Evolutionary conservation across 2,113 vertebrate genomes (phyloP).

Genomic region (Sisor rabdophorus): DNA sequence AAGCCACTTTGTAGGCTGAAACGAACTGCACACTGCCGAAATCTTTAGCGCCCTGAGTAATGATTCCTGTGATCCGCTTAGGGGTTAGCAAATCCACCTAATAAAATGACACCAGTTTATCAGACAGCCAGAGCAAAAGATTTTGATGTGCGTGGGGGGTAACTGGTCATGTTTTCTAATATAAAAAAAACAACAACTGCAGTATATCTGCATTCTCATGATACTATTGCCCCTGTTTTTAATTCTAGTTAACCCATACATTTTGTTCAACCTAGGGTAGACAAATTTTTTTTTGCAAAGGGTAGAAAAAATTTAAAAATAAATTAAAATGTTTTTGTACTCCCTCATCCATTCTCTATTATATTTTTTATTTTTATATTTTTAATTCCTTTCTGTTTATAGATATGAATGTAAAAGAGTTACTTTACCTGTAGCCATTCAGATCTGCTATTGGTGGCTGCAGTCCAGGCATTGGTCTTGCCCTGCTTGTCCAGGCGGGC

Average conservation of each 20-base stretch:
- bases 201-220: too few species aligned
- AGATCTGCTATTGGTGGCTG: conserved; percentile 63
- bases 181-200: too few species aligned
- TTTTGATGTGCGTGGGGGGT: too few species aligned
- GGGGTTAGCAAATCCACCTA: conserved; percentile 80
- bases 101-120: not conserved
- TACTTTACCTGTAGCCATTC: conserved; percentile 90
- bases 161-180: too few species aligned
- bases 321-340: too few species aligned
- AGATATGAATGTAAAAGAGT: not conserved
- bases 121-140: not conserved
- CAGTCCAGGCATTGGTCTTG: conserved; percentile 92
- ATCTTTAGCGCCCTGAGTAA: conserved; percentile 94
- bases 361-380: not conserved
- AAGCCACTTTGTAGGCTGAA: conserved; percentile 83
- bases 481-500: conserved; percentile 90
- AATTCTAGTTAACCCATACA: too few species aligned
- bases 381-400: not conserved
- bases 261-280: too few species aligned
- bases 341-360: not conserved
- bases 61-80: conserved; percentile 81
- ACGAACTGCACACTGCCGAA: conserved; percentile 90
- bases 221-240: too few species aligned
- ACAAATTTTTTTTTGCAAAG: too few species aligned
- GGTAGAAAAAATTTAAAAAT: too few species aligned